Percentiles rank a stretch among this genome's conserved stretches.
phyloP scores from a whole-genome alignment of 35 echinoderm and acorn worm genomes.

The Apostichopus japonicus region DNA sequence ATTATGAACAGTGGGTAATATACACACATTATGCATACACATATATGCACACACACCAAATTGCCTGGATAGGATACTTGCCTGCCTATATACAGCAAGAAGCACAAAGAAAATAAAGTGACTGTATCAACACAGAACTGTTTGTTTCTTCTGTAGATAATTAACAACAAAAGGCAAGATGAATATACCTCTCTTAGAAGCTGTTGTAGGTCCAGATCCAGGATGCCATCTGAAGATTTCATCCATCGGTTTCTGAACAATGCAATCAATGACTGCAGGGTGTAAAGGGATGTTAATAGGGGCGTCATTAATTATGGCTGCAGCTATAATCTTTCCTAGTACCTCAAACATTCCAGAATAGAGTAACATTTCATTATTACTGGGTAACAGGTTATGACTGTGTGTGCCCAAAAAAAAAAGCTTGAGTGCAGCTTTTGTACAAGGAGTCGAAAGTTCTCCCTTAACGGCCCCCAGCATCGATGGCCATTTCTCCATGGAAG shows the following conservation, averaged over 20 bases:
- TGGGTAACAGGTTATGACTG: not conserved
- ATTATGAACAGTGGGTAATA: too few relatives aligned
- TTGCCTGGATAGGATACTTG: too few relatives aligned
- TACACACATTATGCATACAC: too few relatives aligned
- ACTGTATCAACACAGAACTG: too few relatives aligned
- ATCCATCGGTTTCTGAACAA: not conserved
- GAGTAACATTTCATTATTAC: constrained; percentile 24
- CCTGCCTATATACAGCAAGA: too few relatives aligned
- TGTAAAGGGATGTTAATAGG: not conserved
- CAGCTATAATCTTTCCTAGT: not conserved
- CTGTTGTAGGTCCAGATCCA: not conserved
- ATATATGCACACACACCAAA: too few relatives aligned
- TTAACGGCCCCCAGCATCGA: not conserved
- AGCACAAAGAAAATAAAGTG: too few relatives aligned
- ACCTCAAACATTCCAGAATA: constrained; percentile 15
- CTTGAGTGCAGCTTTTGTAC: not conserved
- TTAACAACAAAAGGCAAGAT: too few relatives aligned
- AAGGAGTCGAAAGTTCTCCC: not conserved
- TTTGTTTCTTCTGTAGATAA: too few relatives aligned
- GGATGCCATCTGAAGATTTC: not conserved
- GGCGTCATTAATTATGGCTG: not conserved
- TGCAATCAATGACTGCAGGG: not conserved
- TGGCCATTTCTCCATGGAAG: not conserved
- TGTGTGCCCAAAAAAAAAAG: not conserved
- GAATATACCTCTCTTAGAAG: not conserved